A percentile compares a stretch with the other conserved stretches of the same genome.
These are phyloP conservation scores for Festucalex cinctus DNA, from an alignment of 2,113 vertebrate genomes.

Conservation along the genomic window DNA sequence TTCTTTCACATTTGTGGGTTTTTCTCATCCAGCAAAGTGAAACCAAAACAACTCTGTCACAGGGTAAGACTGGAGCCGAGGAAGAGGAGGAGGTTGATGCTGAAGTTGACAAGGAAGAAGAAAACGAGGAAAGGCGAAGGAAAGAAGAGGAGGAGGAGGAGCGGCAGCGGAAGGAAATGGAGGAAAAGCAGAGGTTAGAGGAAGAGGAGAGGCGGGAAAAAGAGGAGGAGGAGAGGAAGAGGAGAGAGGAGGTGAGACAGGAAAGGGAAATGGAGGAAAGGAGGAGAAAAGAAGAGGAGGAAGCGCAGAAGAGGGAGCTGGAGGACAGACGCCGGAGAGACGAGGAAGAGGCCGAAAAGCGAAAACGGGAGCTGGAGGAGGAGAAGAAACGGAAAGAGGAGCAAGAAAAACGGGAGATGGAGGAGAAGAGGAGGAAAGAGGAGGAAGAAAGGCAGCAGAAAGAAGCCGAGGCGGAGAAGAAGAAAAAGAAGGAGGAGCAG, in stretches of 20 bases:
- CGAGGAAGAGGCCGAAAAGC: conserved; percentile 17
- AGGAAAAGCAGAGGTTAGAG: conserved; percentile 19
- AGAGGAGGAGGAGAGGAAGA: conserved; percentile 29
- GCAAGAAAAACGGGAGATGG: conserved; percentile 3
- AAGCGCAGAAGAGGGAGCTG: conserved; percentile 29
- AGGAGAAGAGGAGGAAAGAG: conserved; percentile 24
- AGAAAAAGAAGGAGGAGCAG: conserved; percentile 18
- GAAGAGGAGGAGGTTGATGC: conserved; percentile 27
- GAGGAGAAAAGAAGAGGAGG: conserved; percentile 34
- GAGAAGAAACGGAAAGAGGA: conserved; percentile 8
- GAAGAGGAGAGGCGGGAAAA: conserved; percentile 27
- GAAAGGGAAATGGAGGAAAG: conserved; percentile 19
- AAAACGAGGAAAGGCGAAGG: conserved; percentile 30
- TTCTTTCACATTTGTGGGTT: not conserved
- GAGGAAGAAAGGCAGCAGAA: conserved; percentile 13
- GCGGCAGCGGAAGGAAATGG: conserved; percentile 17
- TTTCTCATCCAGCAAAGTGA: not conserved
- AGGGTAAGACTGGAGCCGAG: conserved; percentile 50
- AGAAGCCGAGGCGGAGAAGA: conserved; percentile 26
- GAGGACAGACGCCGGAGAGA: conserved; percentile 8
- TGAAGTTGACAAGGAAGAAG: conserved; percentile 33
- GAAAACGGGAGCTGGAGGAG: conserved; percentile 23
- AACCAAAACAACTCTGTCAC: conserved; percentile 24
- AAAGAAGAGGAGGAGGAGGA: conserved; percentile 31
- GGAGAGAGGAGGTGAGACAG: conserved; percentile 13